Conservation (phyloP, 2,888 invertebrate genomes). For the Trichopria drosophilae region DNA sequence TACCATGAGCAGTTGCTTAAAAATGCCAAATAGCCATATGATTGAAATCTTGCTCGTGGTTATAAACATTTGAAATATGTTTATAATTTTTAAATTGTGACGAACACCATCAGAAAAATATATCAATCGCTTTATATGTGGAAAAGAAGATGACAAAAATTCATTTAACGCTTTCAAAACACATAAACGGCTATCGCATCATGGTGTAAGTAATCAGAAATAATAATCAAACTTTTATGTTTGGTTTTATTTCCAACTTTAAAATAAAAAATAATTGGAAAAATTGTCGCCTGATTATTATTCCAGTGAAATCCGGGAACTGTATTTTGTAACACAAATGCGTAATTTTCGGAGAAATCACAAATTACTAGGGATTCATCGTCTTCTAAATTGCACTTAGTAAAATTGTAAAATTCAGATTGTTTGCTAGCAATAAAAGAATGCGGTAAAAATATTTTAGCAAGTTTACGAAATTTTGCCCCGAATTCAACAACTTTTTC, state of each 20-base stretch:
- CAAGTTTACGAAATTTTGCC: conserved; percentile 13
- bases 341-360: too few species aligned
- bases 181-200: conserved; percentile 12
- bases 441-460: conserved; percentile 19
- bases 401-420: conserved; percentile 11
- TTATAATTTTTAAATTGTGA: conserved; percentile 26
- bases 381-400: conserved; percentile 11
- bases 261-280: conserved; percentile 22
- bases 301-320: too few species aligned
- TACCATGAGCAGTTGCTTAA: conserved; percentile 26
- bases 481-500: conserved; percentile 18
- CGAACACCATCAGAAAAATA: conserved; percentile 27
- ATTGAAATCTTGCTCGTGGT: conserved; percentile 23
- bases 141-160: conserved; percentile 15
- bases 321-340: too few species aligned
- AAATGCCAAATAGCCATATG: conserved; percentile 22
- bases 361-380: conserved; percentile 18
- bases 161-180: conserved; percentile 13
- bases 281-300: too few species aligned
- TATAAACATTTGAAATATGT: conserved; percentile 15
- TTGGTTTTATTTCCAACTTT: conserved; percentile 1
- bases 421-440: conserved; percentile 24
- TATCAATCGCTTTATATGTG: neutral
- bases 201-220: too few species aligned
- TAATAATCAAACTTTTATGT: too few species aligned